A percentile compares a stretch with the other conserved stretches of the same genome.
Evolutionary conservation across 2,797 vertebrate species (phyloP).

Genomic region (Onychomys arenicola): DNA sequence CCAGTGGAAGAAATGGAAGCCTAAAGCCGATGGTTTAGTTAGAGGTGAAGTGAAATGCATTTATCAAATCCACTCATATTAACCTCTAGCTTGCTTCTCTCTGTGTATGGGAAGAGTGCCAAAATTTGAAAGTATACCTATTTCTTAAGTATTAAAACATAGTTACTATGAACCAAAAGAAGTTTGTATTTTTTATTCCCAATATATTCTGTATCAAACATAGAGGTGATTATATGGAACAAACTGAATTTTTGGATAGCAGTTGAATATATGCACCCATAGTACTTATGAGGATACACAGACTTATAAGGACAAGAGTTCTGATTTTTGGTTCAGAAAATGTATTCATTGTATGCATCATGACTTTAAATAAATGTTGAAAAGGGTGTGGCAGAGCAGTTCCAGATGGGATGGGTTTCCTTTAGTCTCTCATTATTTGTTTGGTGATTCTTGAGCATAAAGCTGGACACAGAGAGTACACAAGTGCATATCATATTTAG

Average conservation of each 20-base stretch:
- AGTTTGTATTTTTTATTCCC: background rate
- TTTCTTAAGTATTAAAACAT: background rate
- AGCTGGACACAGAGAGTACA: background rate
- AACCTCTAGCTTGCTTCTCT: conserved; percentile 75
- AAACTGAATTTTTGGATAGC: background rate
- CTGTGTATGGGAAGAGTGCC: background rate
- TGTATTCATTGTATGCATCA: fast-evolving
- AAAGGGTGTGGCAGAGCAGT: background rate
- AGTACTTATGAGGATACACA: background rate
- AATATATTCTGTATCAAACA: background rate
- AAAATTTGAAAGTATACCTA: background rate
- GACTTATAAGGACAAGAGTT: background rate
- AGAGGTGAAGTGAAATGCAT: conserved; percentile 76
- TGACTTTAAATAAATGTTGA: background rate
- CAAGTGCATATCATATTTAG: fast-evolving
- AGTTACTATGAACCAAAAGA: background rate
- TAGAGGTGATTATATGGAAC: no score
- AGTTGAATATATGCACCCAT: background rate
- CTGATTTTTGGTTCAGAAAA: background rate
- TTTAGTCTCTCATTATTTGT: background rate
- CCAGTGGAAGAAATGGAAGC: conserved; percentile 77
- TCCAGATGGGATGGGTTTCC: background rate
- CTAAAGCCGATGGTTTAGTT: conserved; percentile 76
- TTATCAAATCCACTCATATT: conserved; percentile 61
- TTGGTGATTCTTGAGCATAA: background rate